These are phyloP conservation scores for Lophius americanus DNA, from an alignment of 2,797 vertebrate species.

Conservation along the genomic window DNA sequence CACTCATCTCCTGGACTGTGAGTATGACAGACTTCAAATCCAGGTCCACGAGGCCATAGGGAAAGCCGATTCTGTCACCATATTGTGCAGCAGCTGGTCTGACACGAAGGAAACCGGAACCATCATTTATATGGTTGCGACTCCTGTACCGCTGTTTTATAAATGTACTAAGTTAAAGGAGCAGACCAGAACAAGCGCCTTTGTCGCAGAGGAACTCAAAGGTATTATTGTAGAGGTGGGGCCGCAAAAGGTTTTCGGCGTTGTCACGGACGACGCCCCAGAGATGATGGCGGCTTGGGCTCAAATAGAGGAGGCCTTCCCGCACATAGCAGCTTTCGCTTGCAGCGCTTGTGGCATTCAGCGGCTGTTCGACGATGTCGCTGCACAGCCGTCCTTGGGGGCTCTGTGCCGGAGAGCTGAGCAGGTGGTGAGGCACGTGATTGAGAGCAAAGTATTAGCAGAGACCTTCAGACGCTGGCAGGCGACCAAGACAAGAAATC, in stretches of 20 bases:
- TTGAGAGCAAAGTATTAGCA: slow-evolving; percentile 21
- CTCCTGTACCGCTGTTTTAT: slow-evolving; percentile 51
- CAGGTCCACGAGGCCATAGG: slow-evolving; percentile 49
- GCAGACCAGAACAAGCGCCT: not conserved
- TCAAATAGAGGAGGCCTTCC: slow-evolving; percentile 58
- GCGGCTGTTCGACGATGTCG: slow-evolving; percentile 39
- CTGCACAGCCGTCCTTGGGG: slow-evolving; percentile 39
- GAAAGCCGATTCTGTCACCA: slow-evolving; percentile 49
- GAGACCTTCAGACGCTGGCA: slow-evolving; percentile 39
- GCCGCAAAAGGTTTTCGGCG: slow-evolving; percentile 50
- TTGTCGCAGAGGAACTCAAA: slow-evolving; percentile 47
- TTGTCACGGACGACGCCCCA: slow-evolving; percentile 50
- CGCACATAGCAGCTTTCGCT: slow-evolving; percentile 46
- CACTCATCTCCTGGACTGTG: slow-evolving; percentile 54
- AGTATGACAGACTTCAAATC: slow-evolving; percentile 51
- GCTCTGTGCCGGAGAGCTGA: slow-evolving; percentile 52
- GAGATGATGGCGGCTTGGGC: slow-evolving; percentile 49
- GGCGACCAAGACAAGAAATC: slow-evolving; percentile 25
- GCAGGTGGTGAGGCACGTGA: slow-evolving; percentile 41
- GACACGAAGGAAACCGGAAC: slow-evolving; percentile 22
- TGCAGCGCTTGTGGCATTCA: slow-evolving; percentile 35
- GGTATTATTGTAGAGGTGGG: slow-evolving; percentile 55
- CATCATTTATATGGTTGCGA: slow-evolving; percentile 42
- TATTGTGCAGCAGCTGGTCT: slow-evolving; percentile 43
- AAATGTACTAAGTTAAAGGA: slow-evolving; percentile 43